Evolutionary conservation across 2,797 vertebrate genomes (phyloP), one percentile per base, ranked within the genome.

Genomic region (Diglossa cyanea): DNA sequence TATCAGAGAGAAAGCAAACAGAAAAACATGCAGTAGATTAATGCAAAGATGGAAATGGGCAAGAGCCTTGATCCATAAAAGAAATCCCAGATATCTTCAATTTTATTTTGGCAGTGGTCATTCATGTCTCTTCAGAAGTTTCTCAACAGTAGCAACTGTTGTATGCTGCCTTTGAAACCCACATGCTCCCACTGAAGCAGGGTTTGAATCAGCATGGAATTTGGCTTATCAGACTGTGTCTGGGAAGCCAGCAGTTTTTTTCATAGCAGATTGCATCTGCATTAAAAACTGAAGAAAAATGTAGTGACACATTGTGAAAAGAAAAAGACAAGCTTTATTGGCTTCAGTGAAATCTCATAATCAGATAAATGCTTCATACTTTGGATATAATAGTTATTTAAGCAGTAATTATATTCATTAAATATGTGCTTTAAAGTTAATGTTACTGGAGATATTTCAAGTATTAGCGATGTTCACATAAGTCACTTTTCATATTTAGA

Each of bases 211-310:
- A 79, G 71, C 45, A 70, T 37, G 60, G 82, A 96, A 90, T 94
- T 67, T 94, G 93, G 82, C 85, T 97, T 93, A 94, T 94, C 89
- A 90, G 73, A 66, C 66, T 84, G 19, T 63, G 89, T 90, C 87
- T 90, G 67, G 44, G 70, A 92, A 91, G 85, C 80, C 85, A 93
- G 76, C 55, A 80, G 70, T 63, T 88, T 86, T 88, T 91, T 88
- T 88, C 73, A 84, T 86, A 85, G 87, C 93, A 96, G 94, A 86
- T 90, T 90, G 85, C 87, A 94, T 96, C 93, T 96, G 91, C 85
- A 91, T 96, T 90, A 96, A 95, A 91, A 95, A 73, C 70, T 79
- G 70, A 96, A 83, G 44, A 92, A 94, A 96, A 95, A 90, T 78
- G 17, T 81, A 96, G 73, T 84, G 87, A 94, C 82, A 94, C 55